phyloP scores from a whole-genome alignment of 2,888 invertebrate species.

The Maniola hyperantus region DNA sequence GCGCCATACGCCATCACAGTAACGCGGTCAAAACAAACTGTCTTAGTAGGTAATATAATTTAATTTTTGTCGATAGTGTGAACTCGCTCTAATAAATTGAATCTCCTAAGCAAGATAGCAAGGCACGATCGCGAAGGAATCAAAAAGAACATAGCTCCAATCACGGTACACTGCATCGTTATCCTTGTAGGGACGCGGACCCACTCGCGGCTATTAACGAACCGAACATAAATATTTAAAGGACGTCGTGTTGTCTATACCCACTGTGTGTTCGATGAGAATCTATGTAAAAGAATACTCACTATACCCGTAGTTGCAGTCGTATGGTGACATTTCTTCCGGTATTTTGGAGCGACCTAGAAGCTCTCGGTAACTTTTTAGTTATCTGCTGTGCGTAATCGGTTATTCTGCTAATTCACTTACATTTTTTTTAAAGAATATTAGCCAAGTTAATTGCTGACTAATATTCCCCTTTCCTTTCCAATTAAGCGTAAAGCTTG shows the following conservation, averaged over 20 bases:
- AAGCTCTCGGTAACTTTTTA: too few relatives aligned
- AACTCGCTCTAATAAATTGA: neutral
- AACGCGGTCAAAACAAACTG: too few relatives aligned
- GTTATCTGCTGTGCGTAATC: too few relatives aligned
- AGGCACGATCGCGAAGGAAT: constrained; percentile 32
- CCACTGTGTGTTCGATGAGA: constrained; percentile 27
- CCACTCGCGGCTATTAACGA: constrained; percentile 53
- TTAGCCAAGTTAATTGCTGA: too few relatives aligned
- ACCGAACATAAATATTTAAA: constrained; percentile 59
- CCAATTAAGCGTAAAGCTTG: too few relatives aligned
- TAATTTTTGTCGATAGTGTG: neutral
- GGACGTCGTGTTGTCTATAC: constrained; percentile 41
- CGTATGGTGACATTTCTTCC: constrained; percentile 1
- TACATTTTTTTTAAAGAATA: too few relatives aligned
- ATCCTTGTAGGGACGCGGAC: constrained; percentile 59
- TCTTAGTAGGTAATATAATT: neutral
- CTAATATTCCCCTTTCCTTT: too few relatives aligned
- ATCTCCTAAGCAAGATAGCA: constrained; percentile 22
- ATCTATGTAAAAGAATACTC: constrained; percentile 23
- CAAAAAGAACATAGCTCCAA: constrained; percentile 56
- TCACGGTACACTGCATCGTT: constrained; percentile 54
- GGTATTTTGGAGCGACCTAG: neutral
- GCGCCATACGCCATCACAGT: too few relatives aligned
- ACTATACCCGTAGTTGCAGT: neutral
- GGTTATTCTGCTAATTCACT: too few relatives aligned